Conservation (phyloP, 2,797 vertebrate genomes). For the Buphagus erythrorhynchus region DNA sequence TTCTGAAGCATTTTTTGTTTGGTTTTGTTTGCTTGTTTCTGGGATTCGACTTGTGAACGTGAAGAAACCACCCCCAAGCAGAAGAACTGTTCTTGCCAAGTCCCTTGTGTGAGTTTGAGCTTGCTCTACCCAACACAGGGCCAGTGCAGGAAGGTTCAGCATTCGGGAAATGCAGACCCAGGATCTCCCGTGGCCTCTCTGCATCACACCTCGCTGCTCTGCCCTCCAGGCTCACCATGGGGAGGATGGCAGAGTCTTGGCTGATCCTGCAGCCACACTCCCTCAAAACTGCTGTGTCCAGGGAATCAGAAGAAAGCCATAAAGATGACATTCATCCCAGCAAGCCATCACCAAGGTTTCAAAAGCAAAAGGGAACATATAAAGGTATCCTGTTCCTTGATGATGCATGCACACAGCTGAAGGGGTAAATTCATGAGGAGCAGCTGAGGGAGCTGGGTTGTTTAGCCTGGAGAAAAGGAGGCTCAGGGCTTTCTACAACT, state of each 20-base stretch:
- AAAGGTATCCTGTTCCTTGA: not conserved
- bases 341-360: too few species aligned
- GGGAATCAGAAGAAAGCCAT: not conserved
- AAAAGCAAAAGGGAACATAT: not conserved
- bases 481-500: not conserved
- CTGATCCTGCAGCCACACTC: not conserved
- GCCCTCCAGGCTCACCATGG: rapidly evolving
- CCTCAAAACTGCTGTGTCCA: not conserved
- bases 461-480: not conserved
- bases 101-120: not conserved
- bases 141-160: not conserved
- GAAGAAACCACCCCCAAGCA: not conserved
- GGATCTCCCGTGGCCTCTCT: not conserved
- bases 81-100: not conserved
- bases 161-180: rapidly evolving
- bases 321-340: too few species aligned
- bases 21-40: not conserved
- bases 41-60: not conserved
- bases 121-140: not conserved
- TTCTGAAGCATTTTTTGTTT: not conserved
- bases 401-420: not conserved
- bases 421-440: not conserved
- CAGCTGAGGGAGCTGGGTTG: not conserved
- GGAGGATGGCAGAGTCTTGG: not conserved
- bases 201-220: not conserved